Percentiles rank a stretch among this genome's conserved stretches.
Conservation (phyloP, 2,113 vertebrate species). For the Sceloporus tristichus region DNA sequence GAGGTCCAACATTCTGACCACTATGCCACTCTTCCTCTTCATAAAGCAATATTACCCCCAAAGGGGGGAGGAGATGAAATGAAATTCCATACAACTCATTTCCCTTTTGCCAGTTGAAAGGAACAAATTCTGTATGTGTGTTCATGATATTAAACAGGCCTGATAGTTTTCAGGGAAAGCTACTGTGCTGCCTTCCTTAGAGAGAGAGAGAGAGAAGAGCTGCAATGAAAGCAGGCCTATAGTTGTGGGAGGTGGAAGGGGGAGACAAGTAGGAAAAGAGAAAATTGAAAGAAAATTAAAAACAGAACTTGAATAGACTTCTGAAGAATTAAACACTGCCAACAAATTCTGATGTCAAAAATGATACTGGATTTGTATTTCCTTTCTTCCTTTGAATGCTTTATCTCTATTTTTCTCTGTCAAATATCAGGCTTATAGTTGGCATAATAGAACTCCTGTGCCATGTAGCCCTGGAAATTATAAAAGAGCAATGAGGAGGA, state of each 20-base stretch:
- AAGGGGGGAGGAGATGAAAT: constrained; percentile 48
- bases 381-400: constrained; percentile 56
- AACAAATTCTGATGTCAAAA: constrained; percentile 62
- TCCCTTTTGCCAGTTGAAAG: background rate
- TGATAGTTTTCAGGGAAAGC: constrained; percentile 43
- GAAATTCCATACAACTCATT: background rate
- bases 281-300: constrained; percentile 69
- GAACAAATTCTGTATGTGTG: background rate
- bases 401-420: constrained; percentile 63
- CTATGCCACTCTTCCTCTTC: background rate
- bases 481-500: constrained; percentile 46
- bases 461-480: constrained; percentile 47
- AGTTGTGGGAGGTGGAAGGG: constrained; percentile 35
- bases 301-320: constrained; percentile 69
- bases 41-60: background rate
- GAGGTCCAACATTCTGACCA: background rate
- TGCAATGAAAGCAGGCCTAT: constrained; percentile 53
- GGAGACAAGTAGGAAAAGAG: constrained; percentile 12
- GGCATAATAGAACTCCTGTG: constrained; percentile 46
- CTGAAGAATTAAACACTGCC: constrained; percentile 65
- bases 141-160: constrained; percentile 35
- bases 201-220: background rate
- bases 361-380: constrained; percentile 65
- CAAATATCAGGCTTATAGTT: constrained; percentile 62
- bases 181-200: constrained; percentile 14